These are phyloP conservation scores for Temnothorax longispinosus DNA, from an alignment of 1,140 invertebrate genomes.

Conservation along the genomic window DNA sequence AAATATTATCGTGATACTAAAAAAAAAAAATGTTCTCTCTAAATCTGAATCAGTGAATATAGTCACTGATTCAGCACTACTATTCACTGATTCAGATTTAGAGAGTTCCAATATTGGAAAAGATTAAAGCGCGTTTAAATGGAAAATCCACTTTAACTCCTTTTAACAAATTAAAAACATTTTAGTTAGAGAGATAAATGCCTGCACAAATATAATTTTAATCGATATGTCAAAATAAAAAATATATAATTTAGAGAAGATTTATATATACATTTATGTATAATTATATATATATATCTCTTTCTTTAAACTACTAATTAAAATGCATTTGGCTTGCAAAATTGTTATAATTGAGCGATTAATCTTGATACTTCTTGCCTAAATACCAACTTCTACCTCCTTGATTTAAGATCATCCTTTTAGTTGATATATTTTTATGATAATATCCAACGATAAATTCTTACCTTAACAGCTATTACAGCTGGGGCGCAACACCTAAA, in stretches of 20 bases:
- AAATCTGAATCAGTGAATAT: too few species aligned
- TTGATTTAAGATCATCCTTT: slow-evolving; percentile 58
- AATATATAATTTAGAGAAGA: neutral
- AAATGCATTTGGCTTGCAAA: neutral
- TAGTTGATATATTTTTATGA: slow-evolving; percentile 30
- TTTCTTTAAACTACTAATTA: neutral
- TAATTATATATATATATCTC: neutral
- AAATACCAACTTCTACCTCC: slow-evolving; percentile 5
- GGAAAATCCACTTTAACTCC: neutral
- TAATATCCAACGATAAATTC: slow-evolving; percentile 64
- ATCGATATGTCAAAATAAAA: neutral
- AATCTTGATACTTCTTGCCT: neutral
- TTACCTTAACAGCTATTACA: slow-evolving; percentile 37
- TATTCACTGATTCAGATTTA: too few species aligned
- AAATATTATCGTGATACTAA: neutral
- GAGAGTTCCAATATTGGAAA: neutral
- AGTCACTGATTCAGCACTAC: too few species aligned
- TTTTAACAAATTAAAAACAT: slow-evolving; percentile 15
- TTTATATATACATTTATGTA: neutral
- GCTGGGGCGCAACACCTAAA: slow-evolving; percentile 3
- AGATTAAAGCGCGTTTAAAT: neutral
- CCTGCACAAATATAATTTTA: slow-evolving; percentile 5
- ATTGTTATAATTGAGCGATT: neutral
- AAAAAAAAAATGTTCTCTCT: too few species aligned
- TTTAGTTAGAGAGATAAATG: neutral